phyloP scores from a whole-genome alignment of 2,797 vertebrate genomes.

The Calcarius lapponicus region DNA sequence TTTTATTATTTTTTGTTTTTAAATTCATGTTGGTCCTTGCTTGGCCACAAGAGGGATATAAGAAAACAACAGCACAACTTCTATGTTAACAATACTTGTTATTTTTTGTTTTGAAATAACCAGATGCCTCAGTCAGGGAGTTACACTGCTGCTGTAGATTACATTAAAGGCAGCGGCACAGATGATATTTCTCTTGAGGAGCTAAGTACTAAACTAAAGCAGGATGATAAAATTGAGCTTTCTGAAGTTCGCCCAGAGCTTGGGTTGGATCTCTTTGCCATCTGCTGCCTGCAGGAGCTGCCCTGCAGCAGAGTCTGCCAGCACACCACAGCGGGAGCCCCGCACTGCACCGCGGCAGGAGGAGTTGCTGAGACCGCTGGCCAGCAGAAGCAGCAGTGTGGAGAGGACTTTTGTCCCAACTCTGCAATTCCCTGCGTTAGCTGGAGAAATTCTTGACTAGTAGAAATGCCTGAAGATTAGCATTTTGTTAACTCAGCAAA shows the following conservation, averaged over 20 bases:
- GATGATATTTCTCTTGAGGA: neutral
- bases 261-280: neutral
- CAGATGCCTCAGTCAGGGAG: neutral
- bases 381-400: neutral
- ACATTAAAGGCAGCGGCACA: neutral
- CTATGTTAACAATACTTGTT: neutral
- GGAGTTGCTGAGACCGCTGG: accelerated
- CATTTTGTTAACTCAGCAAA: neutral
- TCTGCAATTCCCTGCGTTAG: neutral
- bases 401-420: neutral
- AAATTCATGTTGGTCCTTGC: neutral
- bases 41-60: neutral
- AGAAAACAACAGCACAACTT: neutral
- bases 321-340: neutral
- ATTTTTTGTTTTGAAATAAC: neutral
- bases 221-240: neutral
- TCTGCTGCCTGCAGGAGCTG: neutral
- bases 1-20: neutral
- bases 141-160: neutral
- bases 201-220: neutral
- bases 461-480: neutral
- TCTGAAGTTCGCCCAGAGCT: neutral
- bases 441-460: neutral
- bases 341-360: accelerated
- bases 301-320: neutral